Conservation (phyloP, 2,888 invertebrate species). For the Phorcus lineatus region DNA sequence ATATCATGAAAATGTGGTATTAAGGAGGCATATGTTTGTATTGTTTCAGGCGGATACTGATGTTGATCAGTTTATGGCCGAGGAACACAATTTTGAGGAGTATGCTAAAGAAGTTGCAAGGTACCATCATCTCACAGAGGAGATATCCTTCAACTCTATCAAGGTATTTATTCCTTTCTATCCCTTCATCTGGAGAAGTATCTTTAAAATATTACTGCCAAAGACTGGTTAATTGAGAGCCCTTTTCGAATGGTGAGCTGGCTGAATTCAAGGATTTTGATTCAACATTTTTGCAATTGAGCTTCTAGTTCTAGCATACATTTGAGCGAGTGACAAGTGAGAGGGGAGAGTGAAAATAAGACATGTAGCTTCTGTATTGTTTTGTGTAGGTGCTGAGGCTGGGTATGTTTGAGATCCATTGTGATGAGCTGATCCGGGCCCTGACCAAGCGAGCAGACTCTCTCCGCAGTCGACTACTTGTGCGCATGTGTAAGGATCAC, state of each 20-base stretch:
- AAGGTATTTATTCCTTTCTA: slow-evolving; percentile 59
- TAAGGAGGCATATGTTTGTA: not conserved
- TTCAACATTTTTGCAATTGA: no score
- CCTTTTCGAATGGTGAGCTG: no score
- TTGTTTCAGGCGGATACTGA: slow-evolving; percentile 79
- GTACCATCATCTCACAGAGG: slow-evolving; percentile 77
- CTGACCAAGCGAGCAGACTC: slow-evolving; percentile 83
- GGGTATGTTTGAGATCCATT: slow-evolving; percentile 90
- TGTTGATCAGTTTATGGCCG: slow-evolving; percentile 82
- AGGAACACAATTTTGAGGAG: slow-evolving; percentile 78
- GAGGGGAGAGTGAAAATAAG: no score
- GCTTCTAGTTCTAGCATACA: no score
- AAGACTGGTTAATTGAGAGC: no score
- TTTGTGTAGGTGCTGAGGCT: slow-evolving; percentile 81
- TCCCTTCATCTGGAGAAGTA: no score
- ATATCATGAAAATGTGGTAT: no score
- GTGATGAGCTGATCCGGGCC: slow-evolving; percentile 85
- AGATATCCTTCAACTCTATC: slow-evolving; percentile 75
- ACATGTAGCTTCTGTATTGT: no score
- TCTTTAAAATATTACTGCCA: no score
- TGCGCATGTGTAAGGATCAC: slow-evolving; percentile 87
- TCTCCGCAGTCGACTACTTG: slow-evolving; percentile 83
- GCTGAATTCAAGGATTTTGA: no score
- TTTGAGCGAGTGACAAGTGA: no score
- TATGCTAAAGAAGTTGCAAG: slow-evolving; percentile 76